Evolutionary conservation across 2,888 invertebrate genomes (phyloP), one percentile per base, ranked within the genome.

Genomic region (Dasysyrphus albostriatus): DNA sequence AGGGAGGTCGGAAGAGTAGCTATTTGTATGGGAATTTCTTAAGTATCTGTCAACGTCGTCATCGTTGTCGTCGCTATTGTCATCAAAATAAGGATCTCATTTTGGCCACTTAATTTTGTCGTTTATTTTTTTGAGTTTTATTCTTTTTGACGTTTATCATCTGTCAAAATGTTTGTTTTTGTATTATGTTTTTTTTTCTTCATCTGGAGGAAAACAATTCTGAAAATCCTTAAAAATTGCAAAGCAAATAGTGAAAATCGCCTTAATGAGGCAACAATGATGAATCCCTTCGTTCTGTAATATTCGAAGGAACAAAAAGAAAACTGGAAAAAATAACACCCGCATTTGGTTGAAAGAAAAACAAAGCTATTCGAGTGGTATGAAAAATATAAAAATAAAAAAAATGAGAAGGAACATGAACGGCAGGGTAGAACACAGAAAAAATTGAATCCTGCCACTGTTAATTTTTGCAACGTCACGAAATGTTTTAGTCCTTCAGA

Each of bases 401-500:
- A 51, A 58, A 65, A 61, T 5, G 29, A 39, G 16, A 39, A 56
- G 12, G 44, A 37, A 42, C 37, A 67, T 34, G 34, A 70, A 59
- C 47, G 34, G 34, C 39, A 29, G 29, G 6, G 24, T n/a, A 16
- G n/a, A 61, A 42, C 24, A 16, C 12, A 59, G 49, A 73, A 82
- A 77, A 79, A 78, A 39, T 44, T 72, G 42, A 58, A 58, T 58
- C 47, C 78, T 65, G 75, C 65, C 47, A 87, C 78, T 79, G 83
- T 83, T 87, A 87, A 87, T 87, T 87, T 87, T 87, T 87, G 87
- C 87, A 83, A 83, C 78, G 77, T 87, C 87, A 87, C 87, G 87
- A 83, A 87, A 87, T 78, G 83, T 87, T 87, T 87, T 87, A 87
- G 87, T 87, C 83, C 83, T 87, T 72, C 72, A 65, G 42, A 79